Base-by-base conservation (phyloP, 2,797 vertebrate species). In the Brotula barbata region DNA sequence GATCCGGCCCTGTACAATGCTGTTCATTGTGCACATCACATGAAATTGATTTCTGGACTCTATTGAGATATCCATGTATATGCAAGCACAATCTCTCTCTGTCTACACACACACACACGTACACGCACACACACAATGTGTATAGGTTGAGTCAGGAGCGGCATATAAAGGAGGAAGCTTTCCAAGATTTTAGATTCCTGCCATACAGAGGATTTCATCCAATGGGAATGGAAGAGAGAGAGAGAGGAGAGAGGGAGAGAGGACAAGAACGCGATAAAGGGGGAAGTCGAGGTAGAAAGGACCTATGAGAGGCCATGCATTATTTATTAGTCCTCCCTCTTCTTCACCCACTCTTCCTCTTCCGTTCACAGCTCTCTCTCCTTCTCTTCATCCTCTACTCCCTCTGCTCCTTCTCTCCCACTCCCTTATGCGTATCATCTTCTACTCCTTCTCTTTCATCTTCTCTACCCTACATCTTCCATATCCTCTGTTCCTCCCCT, bases 301-400 rank as follows among this genome's bases (percentile, higher is more conserved):
- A 81, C 77, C 71, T 37, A 67, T 73, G 68, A 82, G 71, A 66
- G 58, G 16, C 28, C 34, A 83, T 90, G 73, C 70, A 91, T 90
- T 86, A 91, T 89, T 86, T 80, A 90, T 85, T 48, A 67, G 60
- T 80, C 72, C 68, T 46, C 47, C 62, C 58, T 66, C 61, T 50
- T 58, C 57, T 46, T 65, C 65, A 69, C 63, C 60, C 42, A 23
- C 25, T 58, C 50, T 65, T 50, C 44, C 49, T 63, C 69, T 22
- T 50, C 10, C 5, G n/a, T 28, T 53, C 48, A 19, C 49, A 54
- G 53, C 50, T 42, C 50, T 49, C 44, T 25, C 0, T 49, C 28
- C 59, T 67, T 16, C 10, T 40, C 71, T 78, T 77, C 17, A 54
- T 64, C 44, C 21, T 46, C 7, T 11, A 6, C 58, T 58, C 22